phyloP scores from a whole-genome alignment of 2,888 invertebrate species.

The Sicus ferrugineus region DNA sequence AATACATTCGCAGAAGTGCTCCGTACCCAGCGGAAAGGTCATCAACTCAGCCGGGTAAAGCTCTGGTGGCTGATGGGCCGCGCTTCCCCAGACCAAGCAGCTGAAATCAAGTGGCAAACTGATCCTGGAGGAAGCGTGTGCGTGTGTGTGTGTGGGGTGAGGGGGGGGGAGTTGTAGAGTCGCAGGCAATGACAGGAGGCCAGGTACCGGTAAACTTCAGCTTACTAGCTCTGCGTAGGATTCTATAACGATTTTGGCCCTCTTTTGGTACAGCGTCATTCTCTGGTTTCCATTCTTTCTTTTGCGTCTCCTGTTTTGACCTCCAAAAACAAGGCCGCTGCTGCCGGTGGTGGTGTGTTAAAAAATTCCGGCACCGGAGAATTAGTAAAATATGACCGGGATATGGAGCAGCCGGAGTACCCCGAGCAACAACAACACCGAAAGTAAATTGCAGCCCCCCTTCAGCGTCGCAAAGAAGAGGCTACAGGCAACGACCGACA shows the following conservation, averaged over 20 bases:
- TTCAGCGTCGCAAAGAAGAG: neutral
- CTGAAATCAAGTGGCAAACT: neutral
- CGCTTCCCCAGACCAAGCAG: neutral
- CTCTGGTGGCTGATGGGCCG: conserved; percentile 5
- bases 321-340: conserved; percentile 3
- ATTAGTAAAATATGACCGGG: conserved; percentile 35
- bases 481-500: conserved; percentile 33
- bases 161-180: neutral
- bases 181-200: neutral
- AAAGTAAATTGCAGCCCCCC: conserved; percentile 8
- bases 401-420: conserved; percentile 27
- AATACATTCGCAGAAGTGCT: conserved; percentile 29
- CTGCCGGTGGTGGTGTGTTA: neutral
- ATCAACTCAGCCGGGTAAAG: neutral
- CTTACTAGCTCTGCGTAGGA: no score
- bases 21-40: conserved; percentile 12
- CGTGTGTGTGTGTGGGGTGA: neutral
- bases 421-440: conserved; percentile 21
- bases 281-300: no score
- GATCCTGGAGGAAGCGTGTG: neutral
- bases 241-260: no score
- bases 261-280: no score
- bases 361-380: conserved; percentile 27
- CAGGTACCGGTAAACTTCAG: conserved; percentile 25
- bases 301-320: neutral